A percentile compares a stretch with the other conserved stretches of the same genome.
Evolutionary conservation across 2,888 invertebrate species (phyloP).

Genomic region (Dinocampus coccinellae): DNA sequence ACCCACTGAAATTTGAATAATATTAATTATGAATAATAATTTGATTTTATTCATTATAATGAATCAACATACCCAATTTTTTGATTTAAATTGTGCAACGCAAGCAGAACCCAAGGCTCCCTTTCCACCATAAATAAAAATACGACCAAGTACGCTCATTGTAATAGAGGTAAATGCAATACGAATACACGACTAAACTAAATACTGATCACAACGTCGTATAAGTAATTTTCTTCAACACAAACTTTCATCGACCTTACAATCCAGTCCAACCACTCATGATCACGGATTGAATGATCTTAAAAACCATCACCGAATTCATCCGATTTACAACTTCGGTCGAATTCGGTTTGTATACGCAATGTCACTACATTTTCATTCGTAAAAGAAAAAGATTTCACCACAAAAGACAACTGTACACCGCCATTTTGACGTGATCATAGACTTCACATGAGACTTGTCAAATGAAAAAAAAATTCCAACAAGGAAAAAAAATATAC

Average conservation of each 20-base stretch:
- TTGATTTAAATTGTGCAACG: constrained; percentile 89
- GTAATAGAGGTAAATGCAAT: constrained; percentile 52
- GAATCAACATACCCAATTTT: constrained; percentile 81
- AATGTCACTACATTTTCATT: not conserved
- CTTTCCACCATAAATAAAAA: constrained; percentile 94
- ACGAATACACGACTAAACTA: too few species aligned
- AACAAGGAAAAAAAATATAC: too few species aligned
- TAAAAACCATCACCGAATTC: not conserved
- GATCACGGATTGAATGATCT: not conserved
- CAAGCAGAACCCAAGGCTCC: constrained; percentile 94
- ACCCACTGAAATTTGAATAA: constrained; percentile 77
- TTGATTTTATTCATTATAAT: not conserved
- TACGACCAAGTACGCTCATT: constrained; percentile 76
- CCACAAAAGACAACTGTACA: too few species aligned
- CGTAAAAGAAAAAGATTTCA: not conserved
- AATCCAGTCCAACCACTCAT: too few species aligned
- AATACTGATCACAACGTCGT: not conserved
- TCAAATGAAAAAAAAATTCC: too few species aligned
- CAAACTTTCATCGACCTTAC: too few species aligned
- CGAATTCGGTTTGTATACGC: not conserved
- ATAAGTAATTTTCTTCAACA: too few species aligned
- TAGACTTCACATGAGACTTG: too few species aligned
- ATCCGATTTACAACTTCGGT: not conserved
- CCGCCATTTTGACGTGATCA: constrained; percentile 13
- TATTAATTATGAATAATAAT: constrained; percentile 8